phyloP scores from a whole-genome alignment of 1,140 invertebrate species.

The Chymomyza costata region DNA sequence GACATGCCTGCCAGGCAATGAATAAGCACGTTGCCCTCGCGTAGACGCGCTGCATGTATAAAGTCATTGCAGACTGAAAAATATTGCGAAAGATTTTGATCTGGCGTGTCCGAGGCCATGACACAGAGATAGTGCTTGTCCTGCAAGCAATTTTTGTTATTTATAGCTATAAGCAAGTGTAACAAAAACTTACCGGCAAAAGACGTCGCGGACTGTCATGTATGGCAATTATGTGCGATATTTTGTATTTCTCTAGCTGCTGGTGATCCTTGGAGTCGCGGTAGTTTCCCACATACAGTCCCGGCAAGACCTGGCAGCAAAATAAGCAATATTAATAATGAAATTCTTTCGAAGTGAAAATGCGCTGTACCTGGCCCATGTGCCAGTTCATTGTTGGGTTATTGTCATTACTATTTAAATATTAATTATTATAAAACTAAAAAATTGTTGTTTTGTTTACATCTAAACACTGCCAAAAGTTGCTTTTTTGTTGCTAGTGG shows the following conservation, averaged over 20 bases:
- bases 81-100: slow-evolving; percentile 94
- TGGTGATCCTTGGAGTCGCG: slow-evolving; percentile 93
- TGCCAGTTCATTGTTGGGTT: slow-evolving; percentile 48
- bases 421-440: too few relatives aligned
- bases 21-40: slow-evolving; percentile 94
- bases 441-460: slow-evolving; percentile 11
- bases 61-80: slow-evolving; percentile 97
- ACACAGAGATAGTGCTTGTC: slow-evolving; percentile 97
- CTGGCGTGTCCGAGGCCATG: slow-evolving; percentile 92
- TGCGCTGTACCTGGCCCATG: slow-evolving; percentile 39
- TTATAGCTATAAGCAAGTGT: not conserved
- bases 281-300: slow-evolving; percentile 91
- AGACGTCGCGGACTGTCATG: slow-evolving; percentile 93
- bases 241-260: slow-evolving; percentile 91
- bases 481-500: slow-evolving; percentile 15
- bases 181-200: slow-evolving; percentile 81
- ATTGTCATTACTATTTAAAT: too few relatives aligned
- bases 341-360: too few relatives aligned
- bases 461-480: too few relatives aligned
- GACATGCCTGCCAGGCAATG: slow-evolving; percentile 98
- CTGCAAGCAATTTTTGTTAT: slow-evolving; percentile 77
- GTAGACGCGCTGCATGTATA: slow-evolving; percentile 91
- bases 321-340: too few relatives aligned
- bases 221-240: slow-evolving; percentile 96
- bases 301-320: slow-evolving; percentile 85